These are phyloP conservation scores for Aurelia sp. DNA, from an alignment of 30 jellyfish, hydroid and myxozoan genomes.

Conservation along the genomic window DNA sequence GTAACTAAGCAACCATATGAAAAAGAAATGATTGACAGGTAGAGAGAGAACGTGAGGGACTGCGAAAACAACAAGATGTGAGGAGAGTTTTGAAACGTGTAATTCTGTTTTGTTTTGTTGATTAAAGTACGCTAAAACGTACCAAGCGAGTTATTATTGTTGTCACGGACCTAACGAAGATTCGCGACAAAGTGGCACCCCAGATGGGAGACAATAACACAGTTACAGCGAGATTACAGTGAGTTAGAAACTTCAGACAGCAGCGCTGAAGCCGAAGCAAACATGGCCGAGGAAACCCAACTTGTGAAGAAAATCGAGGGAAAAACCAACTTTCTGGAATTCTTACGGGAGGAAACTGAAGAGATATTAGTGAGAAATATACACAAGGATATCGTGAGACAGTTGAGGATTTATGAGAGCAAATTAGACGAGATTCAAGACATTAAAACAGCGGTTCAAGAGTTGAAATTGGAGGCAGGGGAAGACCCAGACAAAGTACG, in stretches of 20 bases:
- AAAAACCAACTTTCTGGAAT: not conserved
- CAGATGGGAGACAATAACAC: not conserved
- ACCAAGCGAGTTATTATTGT: conserved; percentile 27
- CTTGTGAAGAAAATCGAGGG: not conserved
- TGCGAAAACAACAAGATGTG: conserved; percentile 24
- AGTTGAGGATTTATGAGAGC: conserved; percentile 1
- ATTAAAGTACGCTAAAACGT: conserved; percentile 27
- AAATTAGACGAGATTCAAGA: conserved; percentile 23
- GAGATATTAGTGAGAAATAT: not conserved
- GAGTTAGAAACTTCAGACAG: not conserved
- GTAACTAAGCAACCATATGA: conserved; percentile 27
- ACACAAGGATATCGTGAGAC: not conserved
- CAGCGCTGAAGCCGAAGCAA: not conserved
- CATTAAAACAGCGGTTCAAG: conserved; percentile 22
- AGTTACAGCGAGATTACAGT: too few relatives aligned
- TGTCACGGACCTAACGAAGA: conserved; percentile 30
- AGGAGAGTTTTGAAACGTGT: conserved; percentile 19
- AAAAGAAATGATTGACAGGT: conserved; percentile 13
- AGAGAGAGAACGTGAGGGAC: not conserved
- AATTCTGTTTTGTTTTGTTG: not conserved
- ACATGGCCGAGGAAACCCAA: not conserved
- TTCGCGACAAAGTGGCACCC: conserved; percentile 18
- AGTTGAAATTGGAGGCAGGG: conserved; percentile 15
- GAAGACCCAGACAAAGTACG: conserved; percentile 29
- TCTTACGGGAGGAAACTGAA: not conserved